Percentiles rank a stretch among this genome's conserved stretches.
These are phyloP conservation scores for Microcaecilia unicolor DNA, from an alignment of 2,797 vertebrate genomes.

Conservation along the genomic window DNA sequence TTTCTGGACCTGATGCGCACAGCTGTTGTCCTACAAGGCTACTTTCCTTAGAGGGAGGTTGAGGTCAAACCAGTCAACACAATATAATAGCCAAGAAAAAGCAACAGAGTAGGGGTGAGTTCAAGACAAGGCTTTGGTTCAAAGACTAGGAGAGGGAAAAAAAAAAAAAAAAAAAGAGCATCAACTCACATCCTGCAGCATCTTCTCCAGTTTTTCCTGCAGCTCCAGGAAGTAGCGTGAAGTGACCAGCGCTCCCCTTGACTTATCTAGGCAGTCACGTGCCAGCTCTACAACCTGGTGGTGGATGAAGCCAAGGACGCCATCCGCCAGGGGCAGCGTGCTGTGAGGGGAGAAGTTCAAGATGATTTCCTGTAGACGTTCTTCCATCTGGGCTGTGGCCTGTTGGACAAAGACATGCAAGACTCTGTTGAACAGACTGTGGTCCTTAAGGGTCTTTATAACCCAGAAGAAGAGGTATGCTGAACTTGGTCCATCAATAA, in stretches of 20 bases:
- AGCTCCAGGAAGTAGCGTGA: conserved; percentile 92
- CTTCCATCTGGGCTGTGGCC: conserved; percentile 97
- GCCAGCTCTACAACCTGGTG: conserved; percentile 93
- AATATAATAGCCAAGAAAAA: no score
- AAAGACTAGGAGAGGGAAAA: no score
- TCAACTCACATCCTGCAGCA: conserved; percentile 79
- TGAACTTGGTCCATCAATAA: no score
- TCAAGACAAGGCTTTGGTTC: no score
- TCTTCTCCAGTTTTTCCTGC: conserved; percentile 92
- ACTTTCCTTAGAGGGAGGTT: neutral
- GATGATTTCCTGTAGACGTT: conserved; percentile 81
- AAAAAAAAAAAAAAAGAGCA: no score
- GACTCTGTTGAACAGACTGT: no score
- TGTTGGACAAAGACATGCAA: conserved; percentile 20
- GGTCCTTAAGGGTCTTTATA: no score
- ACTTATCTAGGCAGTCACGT: conserved; percentile 92
- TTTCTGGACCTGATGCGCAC: no score
- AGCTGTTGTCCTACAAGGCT: no score
- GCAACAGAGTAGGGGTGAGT: rapidly evolving
- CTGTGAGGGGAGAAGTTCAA: conserved; percentile 67
- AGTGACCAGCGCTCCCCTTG: conserved; percentile 83
- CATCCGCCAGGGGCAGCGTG: conserved; percentile 81
- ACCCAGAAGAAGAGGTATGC: no score
- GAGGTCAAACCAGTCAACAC: no score
- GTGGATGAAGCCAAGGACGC: conserved; percentile 94